Evolutionary conservation across 1,140 invertebrate species (phyloP).

Genomic region (Leptinotarsa defecta): DNA sequence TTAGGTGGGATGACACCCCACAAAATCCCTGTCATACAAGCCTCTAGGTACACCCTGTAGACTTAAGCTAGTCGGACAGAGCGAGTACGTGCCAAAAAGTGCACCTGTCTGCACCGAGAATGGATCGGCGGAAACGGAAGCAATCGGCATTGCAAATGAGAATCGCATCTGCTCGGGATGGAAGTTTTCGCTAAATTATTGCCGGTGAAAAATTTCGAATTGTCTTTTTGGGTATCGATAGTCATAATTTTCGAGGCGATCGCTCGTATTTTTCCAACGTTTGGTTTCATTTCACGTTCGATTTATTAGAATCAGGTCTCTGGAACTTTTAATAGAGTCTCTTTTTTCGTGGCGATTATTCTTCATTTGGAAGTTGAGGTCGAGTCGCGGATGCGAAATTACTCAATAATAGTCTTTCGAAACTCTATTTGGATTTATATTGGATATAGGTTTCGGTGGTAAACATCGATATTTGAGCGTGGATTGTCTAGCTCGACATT

Average conservation of each 20-base stretch:
- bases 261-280: constrained; percentile 16
- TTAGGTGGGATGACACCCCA: too few species aligned
- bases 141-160: constrained; percentile 35
- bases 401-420: too few species aligned
- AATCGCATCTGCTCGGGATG: constrained; percentile 30
- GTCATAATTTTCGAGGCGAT: constrained; percentile 23
- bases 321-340: constrained; percentile 1
- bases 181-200: constrained; percentile 31
- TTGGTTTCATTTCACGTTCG: constrained; percentile 8
- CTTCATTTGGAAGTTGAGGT: too few species aligned
- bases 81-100: background rate
- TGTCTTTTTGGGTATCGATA: constrained; percentile 19
- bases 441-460: too few species aligned
- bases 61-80: background rate
- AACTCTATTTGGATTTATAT: too few species aligned
- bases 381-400: too few species aligned
- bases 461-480: too few species aligned
- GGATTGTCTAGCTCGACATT: too few species aligned
- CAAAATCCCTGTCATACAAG: too few species aligned
- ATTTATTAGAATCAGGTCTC: constrained; percentile 5
- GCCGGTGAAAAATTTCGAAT: constrained; percentile 27
- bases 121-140: constrained; percentile 24
- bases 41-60: background rate
- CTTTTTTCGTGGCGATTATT: too few species aligned
- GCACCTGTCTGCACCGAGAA: constrained; percentile 6